Evolutionary conservation across 2,888 invertebrate genomes (phyloP), one percentile per base, ranked within the genome.

Genomic region (Xestia ashworthii): DNA sequence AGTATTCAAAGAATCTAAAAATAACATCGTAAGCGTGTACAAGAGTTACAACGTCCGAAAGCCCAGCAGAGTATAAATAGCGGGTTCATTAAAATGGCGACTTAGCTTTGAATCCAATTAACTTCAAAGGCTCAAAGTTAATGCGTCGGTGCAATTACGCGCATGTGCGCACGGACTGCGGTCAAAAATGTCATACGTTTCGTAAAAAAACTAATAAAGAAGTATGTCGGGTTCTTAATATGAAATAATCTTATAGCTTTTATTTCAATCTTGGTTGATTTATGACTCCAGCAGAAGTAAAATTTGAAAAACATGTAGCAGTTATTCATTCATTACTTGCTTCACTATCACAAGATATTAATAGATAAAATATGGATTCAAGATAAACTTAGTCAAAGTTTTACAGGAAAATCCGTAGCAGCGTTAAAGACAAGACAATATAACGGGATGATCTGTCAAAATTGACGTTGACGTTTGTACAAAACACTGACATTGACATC

Each of bases 41-140:
- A 48, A 80, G 60, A 72, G 75, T 50, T 70, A 72, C 25, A 44
- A 19, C 65, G 74, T 72, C 55, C 68, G 12, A 76, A 71, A 73
- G 74, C 58, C 60, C 53, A 67, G 32, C 12, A 16, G 14, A 41
- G 41, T 87, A 82, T 85, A 83, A 88, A 88, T 82, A 88, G 76
- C 65, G 2, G 3, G 70, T 82, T 88, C 88, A 88, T 88, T 87
- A 88, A 87, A 85, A 87, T 83, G 76, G 80, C 78, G 75, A 76
- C 80, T 88, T 85, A 86, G 87, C 86, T 80, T 88, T 76, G 78
- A 85, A 87, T 91, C 91, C 91, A 93, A 93, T 94, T 93, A 93
- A 93, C 92, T 91, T 94, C 95, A 94, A 94, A 94, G 94, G 87
- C 76, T 81, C 85, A 83, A 89, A 77, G 85, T 89, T 83, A 93